These are phyloP conservation scores for Myripristis jacobus DNA, from an alignment of 2,797 vertebrate genomes.

Conservation along the genomic window DNA sequence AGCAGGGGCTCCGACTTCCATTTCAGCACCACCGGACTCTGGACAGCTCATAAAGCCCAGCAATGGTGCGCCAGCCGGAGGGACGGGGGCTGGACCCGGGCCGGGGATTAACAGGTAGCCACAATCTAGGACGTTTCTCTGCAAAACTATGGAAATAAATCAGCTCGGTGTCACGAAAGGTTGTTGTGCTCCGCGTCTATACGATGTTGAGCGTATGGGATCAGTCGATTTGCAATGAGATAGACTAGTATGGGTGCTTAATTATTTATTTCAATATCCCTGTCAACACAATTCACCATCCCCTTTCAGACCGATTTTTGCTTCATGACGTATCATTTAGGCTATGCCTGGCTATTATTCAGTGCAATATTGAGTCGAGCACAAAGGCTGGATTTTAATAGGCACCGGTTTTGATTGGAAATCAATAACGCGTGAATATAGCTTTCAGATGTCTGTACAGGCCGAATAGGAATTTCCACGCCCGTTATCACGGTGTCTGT, in stretches of 20 bases:
- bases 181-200: conserved; percentile 44
- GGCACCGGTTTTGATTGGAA: conserved; percentile 36
- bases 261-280: conserved; percentile 83
- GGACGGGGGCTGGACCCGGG: conserved; percentile 80
- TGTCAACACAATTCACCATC: conserved; percentile 73
- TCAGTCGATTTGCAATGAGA: conserved; percentile 66
- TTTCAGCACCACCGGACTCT: conserved; percentile 88
- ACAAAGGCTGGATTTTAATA: conserved; percentile 27
- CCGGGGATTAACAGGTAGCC: conserved; percentile 87
- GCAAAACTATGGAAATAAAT: conserved; percentile 47
- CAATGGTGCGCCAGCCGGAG: conserved; percentile 85
- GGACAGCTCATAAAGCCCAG: conserved; percentile 89
- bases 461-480: conserved; percentile 57
- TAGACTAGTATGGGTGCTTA: conserved; percentile 75
- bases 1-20: conserved; percentile 84
- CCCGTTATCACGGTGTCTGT: conserved; percentile 66
- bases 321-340: conserved; percentile 5
- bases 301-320: conserved; percentile 31
- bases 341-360: conserved; percentile 41
- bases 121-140: conserved; percentile 58
- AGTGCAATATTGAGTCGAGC: conserved; percentile 32
- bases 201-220: conserved; percentile 49
- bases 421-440: conserved; percentile 49
- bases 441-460: conserved; percentile 9
- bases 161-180: conserved; percentile 39